A percentile compares a stretch with the other conserved stretches of the same genome.
These are phyloP conservation scores for Boloria selene DNA, from an alignment of 2,888 invertebrate genomes.

Conservation along the genomic window DNA sequence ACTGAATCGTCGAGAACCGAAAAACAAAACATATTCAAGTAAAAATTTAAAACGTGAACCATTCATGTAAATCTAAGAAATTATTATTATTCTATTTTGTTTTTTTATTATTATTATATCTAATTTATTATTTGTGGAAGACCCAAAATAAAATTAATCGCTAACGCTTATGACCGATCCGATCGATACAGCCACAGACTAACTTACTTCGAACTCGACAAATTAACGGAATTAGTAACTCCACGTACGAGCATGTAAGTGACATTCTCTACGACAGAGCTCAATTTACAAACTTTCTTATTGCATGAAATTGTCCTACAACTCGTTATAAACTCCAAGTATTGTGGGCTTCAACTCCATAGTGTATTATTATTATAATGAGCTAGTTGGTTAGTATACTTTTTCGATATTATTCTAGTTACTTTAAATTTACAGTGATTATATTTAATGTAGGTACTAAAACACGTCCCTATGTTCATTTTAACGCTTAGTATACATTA, in stretches of 20 bases:
- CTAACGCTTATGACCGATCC: not conserved
- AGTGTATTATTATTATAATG: not conserved
- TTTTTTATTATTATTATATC: no score
- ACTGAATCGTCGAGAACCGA: no score
- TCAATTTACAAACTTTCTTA: conserved; percentile 17
- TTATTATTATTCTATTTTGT: no score
- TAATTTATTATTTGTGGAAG: not conserved
- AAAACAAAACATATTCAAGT: no score
- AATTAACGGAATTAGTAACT: conserved; percentile 40
- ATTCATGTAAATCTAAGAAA: no score
- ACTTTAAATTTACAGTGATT: no score
- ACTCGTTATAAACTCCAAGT: conserved; percentile 6
- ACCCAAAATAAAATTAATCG: not conserved
- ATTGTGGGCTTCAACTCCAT: not conserved
- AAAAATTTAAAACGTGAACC: no score
- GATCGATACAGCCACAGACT: conserved; percentile 18
- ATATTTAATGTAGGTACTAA: no score
- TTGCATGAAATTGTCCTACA: conserved; percentile 3
- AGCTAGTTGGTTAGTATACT: no score
- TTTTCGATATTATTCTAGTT: no score
- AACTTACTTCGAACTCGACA: conserved; percentile 36
- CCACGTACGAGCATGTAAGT: conserved; percentile 27
- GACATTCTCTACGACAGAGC: conserved; percentile 26
- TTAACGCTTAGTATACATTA: no score
- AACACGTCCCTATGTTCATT: no score